A percentile compares a stretch with the other conserved stretches of the same genome.
These are phyloP conservation scores for Mormoops blainvillei DNA, from an alignment of 2,113 vertebrate genomes.

Conservation along the genomic window DNA sequence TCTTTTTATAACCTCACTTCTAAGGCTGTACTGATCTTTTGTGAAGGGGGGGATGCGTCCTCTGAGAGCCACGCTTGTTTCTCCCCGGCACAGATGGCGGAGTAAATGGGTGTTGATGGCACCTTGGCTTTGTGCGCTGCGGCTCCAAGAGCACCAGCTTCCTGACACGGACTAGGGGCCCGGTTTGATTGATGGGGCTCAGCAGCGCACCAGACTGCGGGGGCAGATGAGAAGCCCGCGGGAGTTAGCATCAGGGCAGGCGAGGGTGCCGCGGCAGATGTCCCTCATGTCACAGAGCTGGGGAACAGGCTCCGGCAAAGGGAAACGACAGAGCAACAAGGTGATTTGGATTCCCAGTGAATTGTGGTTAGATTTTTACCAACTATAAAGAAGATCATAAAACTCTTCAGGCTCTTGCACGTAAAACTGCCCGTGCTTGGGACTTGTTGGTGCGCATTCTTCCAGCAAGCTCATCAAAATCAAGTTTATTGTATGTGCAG, in stretches of 20 bases:
- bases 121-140: not conserved
- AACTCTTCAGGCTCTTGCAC: not conserved
- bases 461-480: not conserved
- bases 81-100: conserved; percentile 32
- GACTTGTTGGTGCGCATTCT: not conserved
- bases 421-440: not conserved
- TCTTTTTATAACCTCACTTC: not conserved
- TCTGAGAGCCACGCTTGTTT: not conserved
- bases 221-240: not conserved
- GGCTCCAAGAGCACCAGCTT: not conserved
- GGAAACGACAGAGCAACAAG: not conserved
- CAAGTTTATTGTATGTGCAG: not conserved
- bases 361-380: conserved; percentile 24
- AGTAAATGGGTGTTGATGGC: not conserved
- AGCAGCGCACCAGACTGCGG: conserved; percentile 16
- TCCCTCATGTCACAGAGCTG: not conserved
- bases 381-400: not conserved
- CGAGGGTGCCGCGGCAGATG: conserved; percentile 33
- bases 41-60: not conserved
- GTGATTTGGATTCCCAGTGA: not conserved
- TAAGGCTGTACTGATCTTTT: not conserved
- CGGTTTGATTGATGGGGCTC: conserved; percentile 26
- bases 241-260: conserved; percentile 3
- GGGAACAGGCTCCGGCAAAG: not conserved
- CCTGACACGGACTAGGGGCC: not conserved